These are phyloP conservation scores for Felis catus DNA, from an alignment of 2,113 vertebrate species.

Conservation along the genomic window F.catus_Fca126_mat1.0 CM031415.1:176742001-176742500, in stretches of 20 bases:
- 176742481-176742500: not conserved
- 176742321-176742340: not conserved
- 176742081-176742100: not conserved
- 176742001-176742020: constrained; percentile 92
- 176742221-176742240: not conserved
- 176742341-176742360: not conserved
- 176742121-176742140: not conserved
- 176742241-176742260: not conserved
- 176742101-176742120: not conserved
- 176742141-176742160: not conserved
- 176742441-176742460: not conserved
- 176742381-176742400: not conserved
- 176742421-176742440: not conserved
- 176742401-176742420: not conserved
- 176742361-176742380: not conserved
- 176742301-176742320: not conserved
- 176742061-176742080: not conserved
- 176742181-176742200: not conserved
- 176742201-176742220: not conserved
- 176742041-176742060: constrained; percentile 69
- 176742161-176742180: not conserved
- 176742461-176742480: not conserved
- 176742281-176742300: not conserved
- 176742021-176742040: constrained; percentile 90
- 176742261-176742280: not conserved